Evolutionary conservation across 2,113 vertebrate species (phyloP).

Genomic region (Trichomycterus rosablanca): DNA sequence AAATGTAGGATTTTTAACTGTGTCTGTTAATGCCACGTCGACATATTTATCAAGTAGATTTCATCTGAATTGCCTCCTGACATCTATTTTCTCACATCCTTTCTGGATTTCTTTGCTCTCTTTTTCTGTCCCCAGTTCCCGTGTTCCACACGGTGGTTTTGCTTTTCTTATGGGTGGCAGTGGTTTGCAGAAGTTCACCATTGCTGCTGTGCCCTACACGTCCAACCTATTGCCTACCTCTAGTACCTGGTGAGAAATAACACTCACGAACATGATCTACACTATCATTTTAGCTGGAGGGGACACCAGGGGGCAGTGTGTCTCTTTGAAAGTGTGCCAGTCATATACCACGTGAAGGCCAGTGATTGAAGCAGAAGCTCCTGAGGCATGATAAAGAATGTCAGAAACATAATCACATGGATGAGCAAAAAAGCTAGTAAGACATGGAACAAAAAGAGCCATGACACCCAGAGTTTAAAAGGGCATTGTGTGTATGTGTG

Average conservation of each 20-base stretch:
- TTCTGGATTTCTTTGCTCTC: no score
- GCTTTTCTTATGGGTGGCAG: slow-evolving; percentile 96
- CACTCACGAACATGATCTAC: not conserved
- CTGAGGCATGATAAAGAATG: not conserved
- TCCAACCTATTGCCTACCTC: slow-evolving; percentile 91
- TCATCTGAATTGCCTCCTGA: no score
- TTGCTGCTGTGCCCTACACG: slow-evolving; percentile 90
- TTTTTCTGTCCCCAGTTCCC: slow-evolving; percentile 75
- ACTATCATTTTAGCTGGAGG: not conserved
- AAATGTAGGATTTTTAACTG: no score
- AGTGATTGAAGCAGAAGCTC: slow-evolving; percentile 17
- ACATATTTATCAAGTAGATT: no score
- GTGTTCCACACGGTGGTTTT: slow-evolving; percentile 96
- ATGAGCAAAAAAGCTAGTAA: slow-evolving; percentile 7
- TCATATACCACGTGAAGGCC: slow-evolving; percentile 4
- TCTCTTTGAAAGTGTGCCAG: slow-evolving; percentile 23
- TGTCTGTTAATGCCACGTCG: no score
- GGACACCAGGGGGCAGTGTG: slow-evolving; percentile 59
- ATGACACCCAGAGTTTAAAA: slow-evolving; percentile 3
- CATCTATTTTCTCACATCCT: no score
- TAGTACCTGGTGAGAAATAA: slow-evolving; percentile 84
- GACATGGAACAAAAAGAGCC: slow-evolving; percentile 8
- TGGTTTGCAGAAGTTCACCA: slow-evolving; percentile 93
- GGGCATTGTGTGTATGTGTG: not conserved
- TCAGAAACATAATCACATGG: slow-evolving; percentile 6